Base-by-base conservation (phyloP, 2,888 invertebrate genomes). In the Acronicta aceris region DNA sequence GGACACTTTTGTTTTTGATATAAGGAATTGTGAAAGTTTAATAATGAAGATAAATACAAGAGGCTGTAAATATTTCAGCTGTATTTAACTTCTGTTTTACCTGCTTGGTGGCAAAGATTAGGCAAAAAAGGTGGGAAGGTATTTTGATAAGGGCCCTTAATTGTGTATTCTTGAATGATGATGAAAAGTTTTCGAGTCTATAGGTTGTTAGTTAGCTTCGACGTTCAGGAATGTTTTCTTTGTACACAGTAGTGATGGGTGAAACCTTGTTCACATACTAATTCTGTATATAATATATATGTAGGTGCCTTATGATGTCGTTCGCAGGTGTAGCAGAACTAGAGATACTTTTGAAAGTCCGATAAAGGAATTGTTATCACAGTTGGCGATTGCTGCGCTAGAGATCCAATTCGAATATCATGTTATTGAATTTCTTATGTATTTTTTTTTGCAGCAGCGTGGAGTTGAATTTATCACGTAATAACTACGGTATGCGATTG, bases 51-150 rank as follows among this genome's bases (percentile, higher is more conserved):
- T n/a, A n/a, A n/a, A n/a, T n/a, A n/a, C n/a, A n/a, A n/a, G n/a
- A n/a, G n/a, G n/a, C n/a, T n/a, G n/a, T 27, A 7, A 7, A 27
- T 7, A 21, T 16, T 17, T 17, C 41, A 4, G 17, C 1, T 43
- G 42, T 43, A 48, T 21, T 7, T 16, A 5, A 15, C 72, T 76
- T 65, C 75, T 76, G 75, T 27, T 1, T 21, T 47, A 16, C 25
- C 30, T 65, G 55, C 0, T 15, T 0, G 61, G 62, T 76, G 80
- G 61, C 67, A 72, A 78, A 54, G 48, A 61, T 76, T 62, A 56
- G 61, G 67, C 73, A 71, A 77, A 78, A 85, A 85, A 86, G 85
- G 82, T 87, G 86, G 84, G 83, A 88, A 88, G 71, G 74, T 74
- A 74, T 77, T 78, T 78, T 80, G 81, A 81, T 81, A 84, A 83